phyloP scores from a whole-genome alignment of 2,797 vertebrate genomes.

The Enteromius anoplus region DNA sequence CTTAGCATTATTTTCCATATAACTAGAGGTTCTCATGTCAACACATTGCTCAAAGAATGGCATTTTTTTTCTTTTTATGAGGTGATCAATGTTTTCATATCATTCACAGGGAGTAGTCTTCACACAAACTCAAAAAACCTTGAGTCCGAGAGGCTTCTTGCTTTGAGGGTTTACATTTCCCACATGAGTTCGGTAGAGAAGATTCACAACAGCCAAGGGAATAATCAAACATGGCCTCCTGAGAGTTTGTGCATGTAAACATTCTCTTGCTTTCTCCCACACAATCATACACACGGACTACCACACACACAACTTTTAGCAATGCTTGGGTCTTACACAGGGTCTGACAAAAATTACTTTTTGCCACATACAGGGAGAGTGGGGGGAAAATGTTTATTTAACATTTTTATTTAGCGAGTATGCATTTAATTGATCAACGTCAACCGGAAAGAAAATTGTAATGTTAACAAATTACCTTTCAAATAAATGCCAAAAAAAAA shows the following conservation, averaged over 20 bases:
- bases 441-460: background rate
- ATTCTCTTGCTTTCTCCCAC: background rate
- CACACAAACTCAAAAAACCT: background rate
- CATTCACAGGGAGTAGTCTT: background rate
- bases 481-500: too few species aligned
- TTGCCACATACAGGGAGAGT: background rate
- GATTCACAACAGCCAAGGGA: constrained; percentile 24
- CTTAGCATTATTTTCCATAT: constrained; percentile 11
- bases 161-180: constrained; percentile 23
- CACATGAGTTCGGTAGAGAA: constrained; percentile 9
- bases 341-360: background rate
- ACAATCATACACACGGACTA: background rate
- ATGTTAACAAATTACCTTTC: background rate
- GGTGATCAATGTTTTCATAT: constrained; percentile 1
- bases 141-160: background rate
- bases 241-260: constrained; percentile 24
- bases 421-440: background rate
- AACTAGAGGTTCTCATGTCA: constrained; percentile 27
- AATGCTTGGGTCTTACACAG: background rate
- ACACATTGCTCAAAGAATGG: constrained; percentile 23
- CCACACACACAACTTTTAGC: background rate
- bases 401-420: too few species aligned
- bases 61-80: constrained; percentile 25
- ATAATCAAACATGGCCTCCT: constrained; percentile 42
- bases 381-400: background rate